Evolutionary conservation across 2,113 vertebrate genomes (phyloP), one percentile per base, ranked within the genome.

Genomic region (Panurus biarmicus): DNA sequence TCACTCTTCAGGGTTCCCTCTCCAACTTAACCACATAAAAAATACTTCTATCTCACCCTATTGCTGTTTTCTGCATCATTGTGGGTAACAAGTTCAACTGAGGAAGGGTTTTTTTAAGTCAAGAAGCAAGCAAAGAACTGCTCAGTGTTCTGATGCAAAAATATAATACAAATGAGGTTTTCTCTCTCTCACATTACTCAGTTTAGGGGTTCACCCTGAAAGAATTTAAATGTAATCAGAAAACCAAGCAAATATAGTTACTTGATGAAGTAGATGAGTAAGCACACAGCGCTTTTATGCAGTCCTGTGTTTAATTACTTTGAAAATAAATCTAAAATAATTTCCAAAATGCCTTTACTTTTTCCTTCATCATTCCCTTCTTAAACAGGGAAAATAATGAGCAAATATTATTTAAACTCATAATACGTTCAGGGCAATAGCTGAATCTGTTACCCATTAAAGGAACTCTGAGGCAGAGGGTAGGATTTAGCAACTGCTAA

Each of bases 211-310:
- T 18, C 5, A 29, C 5, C 11, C 35, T 38, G 8, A 83, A 7
- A 76, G 3, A 79, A 70, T 42, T 81, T 45, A 31, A 54, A 14
- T 58, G 47, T 71, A 40, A 74, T n/a, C 57, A 69, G 44, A 36
- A 69, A 83, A 95, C 60, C 5, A 78, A 87, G 19, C 4, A 84
- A 70, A 64, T 40, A 44, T 0, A 3, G 5, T 57, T 48, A 38
- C 54, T 89, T 6, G 1, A 66, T 33, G 10, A 78, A 85, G 22
- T 15, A 17, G 57, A 69, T n/a, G 10, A 85, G 15, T 31, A 82
- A 48, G 10, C 10, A 3, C 0, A 1, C 7, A 4, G 3, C 9
- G 22, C 11, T 90, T 66, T 15, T 17, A 47, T 11, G 11, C 8
- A 79, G 9, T 66, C 2, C 12, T 29, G 16, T 10, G 8, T 48